Evolutionary conservation across 2,113 vertebrate species (phyloP).

Genomic region (Leucoraja erinaceus): DNA sequence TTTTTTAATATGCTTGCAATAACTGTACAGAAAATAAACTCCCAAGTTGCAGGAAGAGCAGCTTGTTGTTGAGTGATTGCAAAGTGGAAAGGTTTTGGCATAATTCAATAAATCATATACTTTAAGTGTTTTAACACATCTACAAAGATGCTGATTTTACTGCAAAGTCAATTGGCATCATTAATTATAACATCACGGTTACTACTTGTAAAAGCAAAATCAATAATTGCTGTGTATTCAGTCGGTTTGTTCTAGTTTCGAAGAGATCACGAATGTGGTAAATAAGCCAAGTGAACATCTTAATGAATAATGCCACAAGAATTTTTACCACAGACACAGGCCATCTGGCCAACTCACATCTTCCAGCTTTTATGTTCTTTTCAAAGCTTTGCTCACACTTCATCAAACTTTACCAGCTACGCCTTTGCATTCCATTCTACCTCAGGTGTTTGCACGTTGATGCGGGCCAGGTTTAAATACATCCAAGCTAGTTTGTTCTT

Average conservation of each 20-base stretch:
- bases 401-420: neutral
- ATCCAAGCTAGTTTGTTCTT: neutral
- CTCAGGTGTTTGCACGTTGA: neutral
- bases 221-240: neutral
- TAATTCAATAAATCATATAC: constrained; percentile 50
- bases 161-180: neutral
- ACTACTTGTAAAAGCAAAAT: neutral
- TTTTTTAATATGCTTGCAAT: constrained; percentile 53
- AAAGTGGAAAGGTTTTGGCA: constrained; percentile 47
- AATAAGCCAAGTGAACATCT: neutral
- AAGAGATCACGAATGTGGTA: neutral
- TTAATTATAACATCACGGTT: neutral
- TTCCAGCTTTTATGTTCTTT: neutral
- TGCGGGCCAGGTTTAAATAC: neutral
- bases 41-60: neutral
- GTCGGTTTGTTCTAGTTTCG: neutral
- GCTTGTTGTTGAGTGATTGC: constrained; percentile 38
- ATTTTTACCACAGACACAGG: neutral
- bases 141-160: neutral
- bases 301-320: neutral
- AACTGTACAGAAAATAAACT: constrained; percentile 44
- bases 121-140: constrained; percentile 39
- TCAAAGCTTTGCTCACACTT: neutral
- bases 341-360: neutral
- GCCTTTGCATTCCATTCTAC: neutral